Conservation (phyloP, 2,888 invertebrate species). For the Bombyx huttoni region DNA sequence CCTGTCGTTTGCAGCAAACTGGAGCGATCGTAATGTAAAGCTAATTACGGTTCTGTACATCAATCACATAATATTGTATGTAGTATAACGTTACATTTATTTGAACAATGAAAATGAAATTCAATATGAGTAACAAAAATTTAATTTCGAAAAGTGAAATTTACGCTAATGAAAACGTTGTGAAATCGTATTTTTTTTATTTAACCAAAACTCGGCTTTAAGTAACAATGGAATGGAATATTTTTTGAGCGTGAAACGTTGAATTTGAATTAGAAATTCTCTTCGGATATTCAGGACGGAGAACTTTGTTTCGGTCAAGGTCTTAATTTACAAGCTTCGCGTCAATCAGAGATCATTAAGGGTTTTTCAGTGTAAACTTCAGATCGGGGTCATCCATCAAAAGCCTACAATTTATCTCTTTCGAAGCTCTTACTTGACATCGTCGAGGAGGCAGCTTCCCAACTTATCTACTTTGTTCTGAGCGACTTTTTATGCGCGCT, state of each 20-base stretch:
- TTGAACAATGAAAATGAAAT: too few species aligned
- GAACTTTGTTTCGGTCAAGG: background rate
- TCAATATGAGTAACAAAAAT: too few species aligned
- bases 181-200: too few species aligned
- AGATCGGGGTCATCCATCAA: conserved; percentile 13
- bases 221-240: too few species aligned
- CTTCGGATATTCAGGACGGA: background rate
- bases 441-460: conserved; percentile 26
- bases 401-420: conserved; percentile 30
- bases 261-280: background rate
- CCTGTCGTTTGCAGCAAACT: background rate
- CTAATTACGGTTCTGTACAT: background rate
- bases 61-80: too few species aligned
- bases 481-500: conserved; percentile 12
- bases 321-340: background rate
- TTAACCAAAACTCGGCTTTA: too few species aligned
- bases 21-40: background rate
- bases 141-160: too few species aligned
- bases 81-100: too few species aligned
- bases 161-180: too few species aligned
- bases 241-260: too few species aligned
- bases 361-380: conserved; percentile 1
- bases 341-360: conserved; percentile 3
- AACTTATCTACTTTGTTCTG: conserved; percentile 25
- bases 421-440: conserved; percentile 16